Evolutionary conservation across 2,113 vertebrate genomes (phyloP).

Genomic region (Harpagus bidentatus): DNA sequence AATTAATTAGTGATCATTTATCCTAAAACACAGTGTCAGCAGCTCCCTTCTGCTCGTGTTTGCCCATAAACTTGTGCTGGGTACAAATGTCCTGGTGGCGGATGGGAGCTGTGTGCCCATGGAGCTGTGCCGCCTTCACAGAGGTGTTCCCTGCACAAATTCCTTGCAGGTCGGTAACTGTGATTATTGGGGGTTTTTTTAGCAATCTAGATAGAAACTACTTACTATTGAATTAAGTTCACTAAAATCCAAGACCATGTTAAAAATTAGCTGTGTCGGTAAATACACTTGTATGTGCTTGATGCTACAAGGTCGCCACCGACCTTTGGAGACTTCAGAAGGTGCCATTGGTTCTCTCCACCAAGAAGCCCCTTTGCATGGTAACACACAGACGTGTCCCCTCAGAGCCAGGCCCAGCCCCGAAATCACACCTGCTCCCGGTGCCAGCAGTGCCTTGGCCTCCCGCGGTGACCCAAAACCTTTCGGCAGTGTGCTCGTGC

Average conservation of each 20-base stretch:
- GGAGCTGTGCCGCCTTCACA: not conserved
- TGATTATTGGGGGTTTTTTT: not conserved
- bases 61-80: not conserved
- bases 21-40: not conserved
- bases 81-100: not conserved
- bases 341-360: not conserved
- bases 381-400: fast-evolving
- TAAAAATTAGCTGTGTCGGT: not conserved
- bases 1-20: not conserved
- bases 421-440: not conserved
- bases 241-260: not conserved
- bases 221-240: not conserved
- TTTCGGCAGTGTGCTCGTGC: not conserved
- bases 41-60: not conserved
- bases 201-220: not conserved
- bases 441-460: not conserved
- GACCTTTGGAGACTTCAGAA: not conserved
- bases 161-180: not conserved
- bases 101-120: not conserved
- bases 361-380: not conserved
- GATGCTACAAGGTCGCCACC: not conserved
- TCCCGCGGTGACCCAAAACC: not conserved
- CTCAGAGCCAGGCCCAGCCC: not conserved
- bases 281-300: not conserved
- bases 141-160: not conserved